A percentile compares a stretch with the other conserved stretches of the same genome.
Evolutionary conservation across 2,797 vertebrate genomes (phyloP).

Genomic region (Schizopygopsis malacanthus): DNA sequence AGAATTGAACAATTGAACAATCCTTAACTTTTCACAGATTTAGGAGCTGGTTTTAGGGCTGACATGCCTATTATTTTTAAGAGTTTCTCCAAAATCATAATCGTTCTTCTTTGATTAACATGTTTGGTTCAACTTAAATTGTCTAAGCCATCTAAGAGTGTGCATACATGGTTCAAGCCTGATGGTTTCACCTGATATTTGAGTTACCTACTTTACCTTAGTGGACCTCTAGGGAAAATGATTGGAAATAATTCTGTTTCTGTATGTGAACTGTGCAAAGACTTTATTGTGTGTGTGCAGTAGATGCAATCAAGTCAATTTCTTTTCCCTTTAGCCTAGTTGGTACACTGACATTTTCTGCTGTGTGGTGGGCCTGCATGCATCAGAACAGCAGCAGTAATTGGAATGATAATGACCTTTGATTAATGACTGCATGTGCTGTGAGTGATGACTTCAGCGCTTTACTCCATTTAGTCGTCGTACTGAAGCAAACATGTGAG

Average conservation of each 20-base stretch:
- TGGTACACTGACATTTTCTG: conserved; percentile 24
- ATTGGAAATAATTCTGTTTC: neutral
- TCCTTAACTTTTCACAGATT: neutral
- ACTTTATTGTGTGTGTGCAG: conserved; percentile 4
- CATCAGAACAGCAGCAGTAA: conserved; percentile 10
- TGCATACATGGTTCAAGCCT: neutral
- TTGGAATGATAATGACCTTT: conserved; percentile 17
- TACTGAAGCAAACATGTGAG: conserved; percentile 13
- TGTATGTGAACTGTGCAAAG: neutral
- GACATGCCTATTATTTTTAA: neutral
- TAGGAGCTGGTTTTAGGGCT: neutral
- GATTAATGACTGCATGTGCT: conserved; percentile 23
- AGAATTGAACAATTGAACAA: neutral
- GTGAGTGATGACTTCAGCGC: conserved; percentile 20
- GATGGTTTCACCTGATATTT: neutral
- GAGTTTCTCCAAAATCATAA: neutral
- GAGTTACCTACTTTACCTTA: neutral
- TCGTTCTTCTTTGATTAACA: neutral
- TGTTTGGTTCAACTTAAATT: neutral
- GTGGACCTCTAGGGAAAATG: neutral
- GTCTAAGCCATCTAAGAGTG: neutral
- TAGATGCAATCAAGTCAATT: neutral
- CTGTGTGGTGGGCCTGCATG: neutral
- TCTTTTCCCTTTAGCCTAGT: neutral
- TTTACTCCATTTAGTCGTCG: neutral